Percentiles rank a stretch among this genome's conserved stretches.
These are phyloP conservation scores for Periparus ater DNA, from an alignment of 2,797 vertebrate genomes.

Conservation along the genomic window DNA sequence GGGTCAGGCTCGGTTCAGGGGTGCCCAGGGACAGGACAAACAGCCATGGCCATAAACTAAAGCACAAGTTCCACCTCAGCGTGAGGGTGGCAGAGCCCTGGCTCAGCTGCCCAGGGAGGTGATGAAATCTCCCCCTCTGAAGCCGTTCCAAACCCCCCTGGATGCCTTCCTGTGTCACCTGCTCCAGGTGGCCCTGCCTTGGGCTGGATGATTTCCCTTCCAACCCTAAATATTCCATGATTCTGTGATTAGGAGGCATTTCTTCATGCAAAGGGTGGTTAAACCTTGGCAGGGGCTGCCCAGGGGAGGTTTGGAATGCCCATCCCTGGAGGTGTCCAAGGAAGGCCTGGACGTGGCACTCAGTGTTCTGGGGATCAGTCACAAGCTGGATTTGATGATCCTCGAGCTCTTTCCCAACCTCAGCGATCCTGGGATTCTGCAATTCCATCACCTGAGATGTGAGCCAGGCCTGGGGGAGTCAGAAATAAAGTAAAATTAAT, in stretches of 20 bases:
- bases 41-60: not conserved
- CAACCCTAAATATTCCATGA: not conserved
- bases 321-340: not conserved
- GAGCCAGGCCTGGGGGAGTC: not conserved
- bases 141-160: not conserved
- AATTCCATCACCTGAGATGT: not conserved
- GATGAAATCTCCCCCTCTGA: fast-evolving
- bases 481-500: not conserved
- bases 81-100: not conserved
- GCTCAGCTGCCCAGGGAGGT: not conserved
- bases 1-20: fast-evolving
- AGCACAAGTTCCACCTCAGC: not conserved
- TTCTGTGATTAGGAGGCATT: not conserved
- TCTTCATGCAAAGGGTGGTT: not conserved
- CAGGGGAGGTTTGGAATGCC: not conserved
- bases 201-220: not conserved
- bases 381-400: fast-evolving
- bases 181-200: not conserved
- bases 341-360: fast-evolving
- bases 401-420: not conserved
- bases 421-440: not conserved
- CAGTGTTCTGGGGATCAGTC: fast-evolving
- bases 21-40: no score
- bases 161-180: fast-evolving
- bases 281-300: not conserved